A percentile compares a stretch with the other conserved stretches of the same genome.
Conservation (phyloP, 37 sponge, comb jelly and placozoan species). For the Spongia lamella region DNA sequence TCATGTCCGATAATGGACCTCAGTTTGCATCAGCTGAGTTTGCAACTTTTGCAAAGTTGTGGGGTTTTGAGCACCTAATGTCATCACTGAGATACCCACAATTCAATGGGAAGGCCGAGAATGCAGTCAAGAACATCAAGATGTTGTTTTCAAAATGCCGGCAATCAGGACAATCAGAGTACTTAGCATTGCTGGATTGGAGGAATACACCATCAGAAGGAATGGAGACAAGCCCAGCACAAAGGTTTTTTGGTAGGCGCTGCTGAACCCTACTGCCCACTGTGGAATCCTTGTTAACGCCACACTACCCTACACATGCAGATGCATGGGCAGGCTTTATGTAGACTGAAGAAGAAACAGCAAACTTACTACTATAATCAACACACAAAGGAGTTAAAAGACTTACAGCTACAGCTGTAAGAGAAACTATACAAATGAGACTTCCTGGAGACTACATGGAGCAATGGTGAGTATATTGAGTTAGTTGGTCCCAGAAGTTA, state of each 20-base stretch:
- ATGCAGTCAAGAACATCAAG: slow-evolving; percentile 52
- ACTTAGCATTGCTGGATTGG: slow-evolving; percentile 45
- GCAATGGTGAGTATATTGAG: too few relatives aligned
- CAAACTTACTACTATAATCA: too few relatives aligned
- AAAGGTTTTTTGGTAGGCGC: slow-evolving; percentile 42
- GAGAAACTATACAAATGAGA: too few relatives aligned
- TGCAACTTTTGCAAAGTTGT: slow-evolving; percentile 18
- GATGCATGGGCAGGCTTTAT: too few relatives aligned
- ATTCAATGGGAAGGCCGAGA: slow-evolving; percentile 50
- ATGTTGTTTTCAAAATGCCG: slow-evolving; percentile 29
- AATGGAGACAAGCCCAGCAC: slow-evolving; percentile 49
- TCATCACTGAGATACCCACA: slow-evolving; percentile 48
- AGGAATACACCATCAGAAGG: too few relatives aligned
- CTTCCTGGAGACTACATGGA: too few relatives aligned
- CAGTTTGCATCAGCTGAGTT: slow-evolving; percentile 41
- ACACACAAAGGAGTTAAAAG: too few relatives aligned
- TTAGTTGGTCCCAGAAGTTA: too few relatives aligned
- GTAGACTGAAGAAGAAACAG: too few relatives aligned
- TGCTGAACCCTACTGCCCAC: slow-evolving; percentile 33
- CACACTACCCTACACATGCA: too few relatives aligned
- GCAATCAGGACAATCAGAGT: slow-evolving; percentile 29
- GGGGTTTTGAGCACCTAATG: slow-evolving; percentile 31
- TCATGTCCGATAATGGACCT: slow-evolving; percentile 46
- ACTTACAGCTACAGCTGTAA: too few relatives aligned
- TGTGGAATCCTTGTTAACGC: too few relatives aligned